A percentile compares a stretch with the other conserved stretches of the same genome.
These are phyloP conservation scores for Pachydiplax longipennis DNA, from an alignment of 2,888 invertebrate species.

Conservation along the genomic window DNA sequence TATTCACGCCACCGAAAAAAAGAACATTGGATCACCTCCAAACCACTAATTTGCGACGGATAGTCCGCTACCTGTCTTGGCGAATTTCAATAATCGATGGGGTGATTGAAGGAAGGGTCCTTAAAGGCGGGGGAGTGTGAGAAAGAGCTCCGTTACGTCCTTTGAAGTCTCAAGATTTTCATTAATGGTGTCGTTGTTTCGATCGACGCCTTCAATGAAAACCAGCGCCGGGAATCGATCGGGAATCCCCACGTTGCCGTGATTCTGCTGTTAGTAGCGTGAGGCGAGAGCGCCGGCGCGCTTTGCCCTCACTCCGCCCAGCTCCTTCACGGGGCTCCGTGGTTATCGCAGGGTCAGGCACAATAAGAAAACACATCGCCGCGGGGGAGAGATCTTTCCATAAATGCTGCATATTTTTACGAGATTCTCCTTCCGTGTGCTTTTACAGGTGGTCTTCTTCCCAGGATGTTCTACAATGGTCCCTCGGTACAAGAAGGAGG, in stretches of 20 bases:
- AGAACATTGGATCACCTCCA: neutral
- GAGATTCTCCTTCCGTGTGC: too few species aligned
- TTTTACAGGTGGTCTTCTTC: too few species aligned
- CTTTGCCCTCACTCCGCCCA: slow-evolving; percentile 27
- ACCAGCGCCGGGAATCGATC: slow-evolving; percentile 57
- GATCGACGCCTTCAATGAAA: slow-evolving; percentile 44
- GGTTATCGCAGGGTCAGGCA: slow-evolving; percentile 39
- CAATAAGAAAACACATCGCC: slow-evolving; percentile 25
- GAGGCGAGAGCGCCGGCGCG: slow-evolving; percentile 1
- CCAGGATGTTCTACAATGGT: too few species aligned
- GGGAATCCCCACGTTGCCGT: slow-evolving; percentile 53
- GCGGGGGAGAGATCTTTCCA: neutral
- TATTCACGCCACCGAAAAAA: neutral
- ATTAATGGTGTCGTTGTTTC: slow-evolving; percentile 43
- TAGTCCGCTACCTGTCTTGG: neutral
- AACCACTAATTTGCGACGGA: neutral
- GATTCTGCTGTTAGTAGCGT: neutral
- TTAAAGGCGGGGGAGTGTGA: neutral
- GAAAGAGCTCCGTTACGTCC: neutral
- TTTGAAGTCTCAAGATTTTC: slow-evolving; percentile 38
- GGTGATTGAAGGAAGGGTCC: neutral
- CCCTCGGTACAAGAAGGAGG: neutral
- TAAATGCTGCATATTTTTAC: too few species aligned
- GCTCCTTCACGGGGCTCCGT: slow-evolving; percentile 4
- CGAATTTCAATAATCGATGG: neutral